These are phyloP conservation scores for Drosophila lutescens DNA, from an alignment of 2,888 invertebrate species.

Conservation along the genomic window DNA sequence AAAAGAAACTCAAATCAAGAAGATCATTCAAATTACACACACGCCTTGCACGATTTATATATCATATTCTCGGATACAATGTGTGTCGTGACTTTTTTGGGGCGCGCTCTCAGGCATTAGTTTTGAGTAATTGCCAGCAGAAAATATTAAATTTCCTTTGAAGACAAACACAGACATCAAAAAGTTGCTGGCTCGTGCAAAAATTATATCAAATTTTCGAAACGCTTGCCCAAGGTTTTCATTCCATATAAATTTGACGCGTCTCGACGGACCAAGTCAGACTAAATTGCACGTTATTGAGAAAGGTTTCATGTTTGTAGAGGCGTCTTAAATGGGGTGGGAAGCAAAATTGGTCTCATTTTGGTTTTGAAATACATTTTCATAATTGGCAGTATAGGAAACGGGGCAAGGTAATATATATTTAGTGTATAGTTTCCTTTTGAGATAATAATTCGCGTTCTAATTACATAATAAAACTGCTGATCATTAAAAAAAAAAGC, in stretches of 20 bases:
- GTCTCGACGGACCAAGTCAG: conserved; percentile 7
- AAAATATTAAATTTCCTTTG: conserved; percentile 55
- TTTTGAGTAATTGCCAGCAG: conserved; percentile 25
- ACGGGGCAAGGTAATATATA: neutral
- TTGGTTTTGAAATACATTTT: neutral
- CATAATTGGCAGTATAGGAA: neutral
- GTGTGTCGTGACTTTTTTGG: conserved; percentile 13
- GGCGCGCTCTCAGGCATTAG: conserved; percentile 21
- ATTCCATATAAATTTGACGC: conserved; percentile 11
- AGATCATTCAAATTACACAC: conserved; percentile 51
- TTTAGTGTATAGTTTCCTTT: neutral
- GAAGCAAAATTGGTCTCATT: conserved; percentile 5
- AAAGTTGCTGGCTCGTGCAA: conserved; percentile 46
- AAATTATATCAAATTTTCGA: conserved; percentile 16
- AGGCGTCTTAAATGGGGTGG: neutral
- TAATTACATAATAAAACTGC: neutral
- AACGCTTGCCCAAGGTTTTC: conserved; percentile 27
- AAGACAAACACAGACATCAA: conserved; percentile 24
- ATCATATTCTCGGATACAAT: conserved; percentile 5
- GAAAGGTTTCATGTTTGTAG: conserved; percentile 7
- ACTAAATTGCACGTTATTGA: conserved; percentile 26
- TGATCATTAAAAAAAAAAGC: too few relatives aligned
- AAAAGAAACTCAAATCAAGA: conserved; percentile 7
- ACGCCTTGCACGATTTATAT: conserved; percentile 43
- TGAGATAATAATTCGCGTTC: neutral